Evolutionary conservation across 1,140 invertebrate species (phyloP).

Genomic region (Argopecten irradians): DNA sequence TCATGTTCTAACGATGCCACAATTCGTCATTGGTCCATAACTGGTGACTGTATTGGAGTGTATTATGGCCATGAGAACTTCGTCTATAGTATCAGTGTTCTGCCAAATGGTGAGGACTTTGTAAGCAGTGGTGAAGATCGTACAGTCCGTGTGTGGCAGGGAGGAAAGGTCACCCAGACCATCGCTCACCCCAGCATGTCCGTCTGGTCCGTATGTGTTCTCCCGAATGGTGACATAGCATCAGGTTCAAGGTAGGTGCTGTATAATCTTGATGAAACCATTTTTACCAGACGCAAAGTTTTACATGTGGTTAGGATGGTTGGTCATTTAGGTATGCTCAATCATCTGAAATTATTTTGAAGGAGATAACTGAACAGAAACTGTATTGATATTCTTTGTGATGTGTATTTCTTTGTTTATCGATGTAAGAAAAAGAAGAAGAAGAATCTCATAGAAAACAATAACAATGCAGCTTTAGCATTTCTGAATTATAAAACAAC

Average conservation of each 20-base stretch:
- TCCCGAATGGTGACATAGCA: conserved; percentile 93
- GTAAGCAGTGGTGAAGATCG: conserved; percentile 86
- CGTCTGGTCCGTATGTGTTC: conserved; percentile 90
- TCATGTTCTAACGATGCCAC: conserved; percentile 95
- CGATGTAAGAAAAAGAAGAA: no score
- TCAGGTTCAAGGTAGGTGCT: conserved; percentile 84
- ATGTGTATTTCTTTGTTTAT: no score
- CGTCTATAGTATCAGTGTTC: conserved; percentile 82
- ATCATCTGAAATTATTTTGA: no score
- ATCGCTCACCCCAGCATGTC: conserved; percentile 90
- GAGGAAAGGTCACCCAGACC: conserved; percentile 83
- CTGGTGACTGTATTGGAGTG: conserved; percentile 87
- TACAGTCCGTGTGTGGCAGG: conserved; percentile 89
- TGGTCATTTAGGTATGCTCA: no score
- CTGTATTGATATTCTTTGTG: no score
- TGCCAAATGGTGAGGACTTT: conserved; percentile 80
- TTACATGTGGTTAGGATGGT: no score
- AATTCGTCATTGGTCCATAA: conserved; percentile 86
- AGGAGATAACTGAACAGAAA: no score
- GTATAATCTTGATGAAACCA: no score
- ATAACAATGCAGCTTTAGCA: no score
- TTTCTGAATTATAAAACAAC: no score
- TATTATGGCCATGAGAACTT: conserved; percentile 87
- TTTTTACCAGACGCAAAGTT: no score
- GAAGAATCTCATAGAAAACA: no score